Base-by-base conservation (phyloP, 2,113 vertebrate species). In the Nesoenas mayeri region DNA sequence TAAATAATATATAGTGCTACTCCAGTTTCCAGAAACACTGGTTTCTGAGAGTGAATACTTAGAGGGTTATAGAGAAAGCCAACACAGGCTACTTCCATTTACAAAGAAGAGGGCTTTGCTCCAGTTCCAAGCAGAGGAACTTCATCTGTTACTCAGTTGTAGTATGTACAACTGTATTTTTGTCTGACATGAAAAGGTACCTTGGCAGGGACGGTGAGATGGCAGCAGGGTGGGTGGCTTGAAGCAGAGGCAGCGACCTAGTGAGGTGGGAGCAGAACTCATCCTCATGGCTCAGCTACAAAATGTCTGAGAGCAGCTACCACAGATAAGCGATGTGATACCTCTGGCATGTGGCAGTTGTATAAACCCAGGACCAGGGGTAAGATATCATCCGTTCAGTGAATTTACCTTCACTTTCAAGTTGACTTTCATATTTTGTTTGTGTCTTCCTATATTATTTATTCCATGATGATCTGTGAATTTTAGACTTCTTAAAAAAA, bases 231-330 rank as follows among this genome's bases (percentile, higher is more conserved):
- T 32, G 34, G 15, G 19, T 69, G 60, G 44, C 58, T 42, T 38
- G 38, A 57, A 38, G 32, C 21, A 56, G 38, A 70, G 66, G 14
- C 62, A 56, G 28, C 58, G 67, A 26, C 56, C 20, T 36, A 22
- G 29, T 29, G 69, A 72, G 34, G 54, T 3, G 20, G 40, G 13
- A 83, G 71, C 14, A 56, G 34, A 58, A 24, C 16, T 11, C 18
- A 54, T 0, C 21, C 2, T 21, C 51, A 34, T 3, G 0, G 15
- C n/a, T 75, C 34, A 58, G n/a, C 29, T 78, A 20, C 26, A 67
- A 40, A 79, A 73, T 40, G 3, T 73, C 29, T 42, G 36, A 15
- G 11, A 82, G 40, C 26, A 79, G 2, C 29, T 34, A 3, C 47
- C 8, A 3, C 1, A 38, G 42, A 21, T 10, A 64, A 26, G 10